Base-by-base conservation (phyloP, 2,888 invertebrate genomes). In the Rhagium mordax region DNA sequence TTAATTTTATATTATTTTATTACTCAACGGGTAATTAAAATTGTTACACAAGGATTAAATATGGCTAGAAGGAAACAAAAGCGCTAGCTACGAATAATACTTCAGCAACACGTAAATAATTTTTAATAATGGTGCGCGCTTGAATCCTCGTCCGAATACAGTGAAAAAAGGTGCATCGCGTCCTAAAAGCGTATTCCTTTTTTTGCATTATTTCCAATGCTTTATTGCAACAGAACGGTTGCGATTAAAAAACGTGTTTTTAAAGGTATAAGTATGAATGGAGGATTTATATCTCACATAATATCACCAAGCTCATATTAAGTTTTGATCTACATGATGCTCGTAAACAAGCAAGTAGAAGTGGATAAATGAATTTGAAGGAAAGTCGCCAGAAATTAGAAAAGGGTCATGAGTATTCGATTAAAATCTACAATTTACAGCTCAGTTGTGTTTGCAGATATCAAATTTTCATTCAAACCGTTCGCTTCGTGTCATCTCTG, bases 21-120 rank as follows among this genome's bases (percentile, higher is more conserved):
- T 41, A 41, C 41, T 41, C n/a, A 41, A 41, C 57, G 72, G 74
- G 72, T 74, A 74, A 74, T 74, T 74, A 72, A 74, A 74, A 74
- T 66, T 72, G 72, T 71, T 74, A 20, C 62, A 62, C 57, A 61
- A 41, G 66, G 72, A 72, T 72, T 72, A 72, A 66, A 66, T 64
- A 60, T 65, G 29, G 55, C 64, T 20, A 13, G 47, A 41, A 24
- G 41, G 27, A 64, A 73, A 73, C 73, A 73, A 73, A 62, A 70
- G 73, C 64, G 51, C 59, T 49, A 51, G 51, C 59, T 49, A 51
- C n/a, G 24, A 57, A 41, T 16, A 33, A 33, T 33, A 20, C 16
- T 8, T n/a, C 59, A 18, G 33, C 29, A 29, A 33, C 59, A 18
- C 33, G 33, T 10, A 59, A 59, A 59, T 59, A 59, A 59, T 33